Evolutionary conservation across 2,888 invertebrate species (phyloP).

Genomic region (Drosophila kokeensis): DNA sequence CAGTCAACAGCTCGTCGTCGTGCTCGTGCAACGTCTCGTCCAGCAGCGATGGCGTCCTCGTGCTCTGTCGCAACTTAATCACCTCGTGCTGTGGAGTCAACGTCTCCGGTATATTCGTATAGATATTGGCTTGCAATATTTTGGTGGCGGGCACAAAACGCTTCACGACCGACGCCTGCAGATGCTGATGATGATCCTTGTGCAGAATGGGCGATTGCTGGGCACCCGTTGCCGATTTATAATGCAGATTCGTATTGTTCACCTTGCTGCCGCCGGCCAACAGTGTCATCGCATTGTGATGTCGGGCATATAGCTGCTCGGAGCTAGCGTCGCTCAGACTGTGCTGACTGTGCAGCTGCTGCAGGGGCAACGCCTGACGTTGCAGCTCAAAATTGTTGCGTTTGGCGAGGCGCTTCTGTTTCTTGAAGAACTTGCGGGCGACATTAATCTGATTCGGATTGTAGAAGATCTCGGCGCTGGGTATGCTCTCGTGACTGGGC

Average conservation of each 20-base stretch:
- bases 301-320: conserved; percentile 82
- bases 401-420: conserved; percentile 91
- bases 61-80: conserved; percentile 77
- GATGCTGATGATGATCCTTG: conserved; percentile 28
- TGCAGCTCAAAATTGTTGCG: conserved; percentile 89
- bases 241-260: conserved; percentile 92
- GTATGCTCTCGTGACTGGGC: conserved; percentile 74
- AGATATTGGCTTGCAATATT: conserved; percentile 87
- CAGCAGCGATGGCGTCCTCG: conserved; percentile 66
- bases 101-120: conserved; percentile 88
- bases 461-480: conserved; percentile 93
- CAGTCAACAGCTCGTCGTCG: conserved; percentile 71
- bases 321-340: conserved; percentile 87
- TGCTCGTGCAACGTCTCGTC: conserved; percentile 82
- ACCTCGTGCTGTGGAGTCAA: conserved; percentile 87
- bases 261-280: conserved; percentile 91
- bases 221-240: conserved; percentile 51
- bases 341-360: conserved; percentile 84
- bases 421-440: conserved; percentile 96
- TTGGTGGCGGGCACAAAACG: conserved; percentile 70
- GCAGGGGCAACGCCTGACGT: conserved; percentile 85
- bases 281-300: conserved; percentile 85
- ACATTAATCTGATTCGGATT: conserved; percentile 97
- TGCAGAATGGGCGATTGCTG: conserved; percentile 9
- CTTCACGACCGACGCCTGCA: conserved; percentile 53